Base-by-base conservation (phyloP, 2,888 invertebrate species). In the Nyleta sp. region DNA sequence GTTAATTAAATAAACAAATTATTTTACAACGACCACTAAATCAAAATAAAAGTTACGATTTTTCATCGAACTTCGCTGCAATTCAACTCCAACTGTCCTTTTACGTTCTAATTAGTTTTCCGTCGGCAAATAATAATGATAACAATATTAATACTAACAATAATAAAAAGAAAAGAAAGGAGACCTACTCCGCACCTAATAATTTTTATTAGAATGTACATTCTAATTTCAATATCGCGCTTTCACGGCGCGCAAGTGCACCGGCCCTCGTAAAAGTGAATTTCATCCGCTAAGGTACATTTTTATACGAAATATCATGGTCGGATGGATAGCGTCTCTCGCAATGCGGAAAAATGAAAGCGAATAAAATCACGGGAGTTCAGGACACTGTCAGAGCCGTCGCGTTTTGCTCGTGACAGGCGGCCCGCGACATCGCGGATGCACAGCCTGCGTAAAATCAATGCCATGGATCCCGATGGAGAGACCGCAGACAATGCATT, bases 301-400 rank as follows among this genome's bases (percentile, higher is more conserved):
- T 76, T 70, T 76, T 62, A 65, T 64, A 71, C 65, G 76, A 67
- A 77, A 77, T 77, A 77, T 71, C 71, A 71, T 55, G 67, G 65
- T 67, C 44, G 67, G 67, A 67, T 53, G 74, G 67, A 74, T 68
- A 55, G 59, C 67, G 53, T 67, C 67, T 74, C 74, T 74, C 46
- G 59, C 67, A 67, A 46, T 48, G 74, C 67, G 53, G 67, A 74
- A 74, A 72, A 74, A 67, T 74, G 65, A 67, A 67, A 74, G 60
- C 74, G 74, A 75, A 75, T 68, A 67, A 68, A 75, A 75, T 62
- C 74, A 64, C 60, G 53, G 24, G 53, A 68, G 67, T 68, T 60
- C 60, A 53, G 74, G 48, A 46, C 74, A 55, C 74, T 75, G 75
- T 68, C 75, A 75, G 65, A 50, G 33, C 53, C 71, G 71, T 53